Evolutionary conservation across 1,140 invertebrate genomes (phyloP).

Genomic region (Drosophila sechellia): DNA sequence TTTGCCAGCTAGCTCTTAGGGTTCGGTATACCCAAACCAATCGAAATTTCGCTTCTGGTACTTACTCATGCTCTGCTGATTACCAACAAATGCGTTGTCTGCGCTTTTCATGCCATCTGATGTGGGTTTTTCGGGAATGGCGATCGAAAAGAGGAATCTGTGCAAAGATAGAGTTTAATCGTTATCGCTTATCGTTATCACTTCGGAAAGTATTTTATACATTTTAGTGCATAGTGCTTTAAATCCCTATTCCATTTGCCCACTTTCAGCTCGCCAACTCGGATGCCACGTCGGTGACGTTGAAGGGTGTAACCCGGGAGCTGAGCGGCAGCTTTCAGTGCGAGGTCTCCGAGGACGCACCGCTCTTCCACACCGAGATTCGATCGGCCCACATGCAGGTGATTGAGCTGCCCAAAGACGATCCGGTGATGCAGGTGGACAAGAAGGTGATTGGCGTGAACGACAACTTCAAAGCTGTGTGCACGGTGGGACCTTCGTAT

Average conservation of each 20-base stretch:
- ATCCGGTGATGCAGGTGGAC: conserved; percentile 81
- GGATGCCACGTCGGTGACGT: conserved; percentile 87
- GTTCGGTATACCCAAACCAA: conserved; percentile 10
- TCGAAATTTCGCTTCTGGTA: conserved; percentile 6
- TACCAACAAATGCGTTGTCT: conserved; percentile 36
- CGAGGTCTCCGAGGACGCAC: conserved; percentile 90
- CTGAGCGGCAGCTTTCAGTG: conserved; percentile 89
- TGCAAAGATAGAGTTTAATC: conserved; percentile 6
- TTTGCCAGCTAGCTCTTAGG: neutral
- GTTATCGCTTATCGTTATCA: too few relatives aligned
- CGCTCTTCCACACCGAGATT: conserved; percentile 89
- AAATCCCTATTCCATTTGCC: neutral
- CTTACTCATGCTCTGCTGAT: conserved; percentile 32
- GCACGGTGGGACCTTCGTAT: conserved; percentile 86
- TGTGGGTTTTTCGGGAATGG: conserved; percentile 1
- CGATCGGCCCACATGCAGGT: conserved; percentile 89
- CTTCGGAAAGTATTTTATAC: too few relatives aligned
- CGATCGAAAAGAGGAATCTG: conserved; percentile 1
- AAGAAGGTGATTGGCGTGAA: conserved; percentile 80
- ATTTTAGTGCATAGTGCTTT: neutral
- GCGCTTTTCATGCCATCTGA: conserved; percentile 27
- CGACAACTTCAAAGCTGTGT: conserved; percentile 85
- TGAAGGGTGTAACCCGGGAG: conserved; percentile 87
- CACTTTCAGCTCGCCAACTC: conserved; percentile 87
- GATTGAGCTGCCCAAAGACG: conserved; percentile 84